phyloP scores from a whole-genome alignment of 2,797 vertebrate species.

The Sorex maritimensis region DNA sequence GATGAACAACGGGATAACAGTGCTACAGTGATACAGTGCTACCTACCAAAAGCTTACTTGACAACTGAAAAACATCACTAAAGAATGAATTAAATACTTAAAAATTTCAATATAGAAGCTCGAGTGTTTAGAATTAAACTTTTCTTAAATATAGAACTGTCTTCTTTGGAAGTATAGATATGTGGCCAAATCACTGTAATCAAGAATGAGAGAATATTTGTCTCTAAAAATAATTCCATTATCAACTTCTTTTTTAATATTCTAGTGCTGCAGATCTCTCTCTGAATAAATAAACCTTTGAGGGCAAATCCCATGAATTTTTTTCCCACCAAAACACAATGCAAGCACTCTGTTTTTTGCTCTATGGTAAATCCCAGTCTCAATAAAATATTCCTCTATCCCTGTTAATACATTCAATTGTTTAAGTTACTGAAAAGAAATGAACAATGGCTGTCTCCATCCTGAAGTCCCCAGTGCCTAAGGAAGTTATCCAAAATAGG shows the following conservation, averaged over 20 bases:
- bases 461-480: background rate
- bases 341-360: background rate
- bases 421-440: slow-evolving; percentile 29
- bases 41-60: background rate
- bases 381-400: background rate
- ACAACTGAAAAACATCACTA: slow-evolving; percentile 12
- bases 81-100: slow-evolving; percentile 42
- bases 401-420: background rate
- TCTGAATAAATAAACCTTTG: background rate
- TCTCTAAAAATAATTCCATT: background rate
- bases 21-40: too few relatives aligned
- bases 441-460: background rate
- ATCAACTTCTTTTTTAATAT: slow-evolving; percentile 33
- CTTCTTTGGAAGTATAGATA: background rate
- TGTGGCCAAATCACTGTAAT: background rate
- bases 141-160: background rate
- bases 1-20: too few relatives aligned
- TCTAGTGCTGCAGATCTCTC: background rate
- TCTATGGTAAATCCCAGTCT: background rate
- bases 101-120: slow-evolving; percentile 1
- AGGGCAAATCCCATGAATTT: slow-evolving; percentile 43
- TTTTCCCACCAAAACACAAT: background rate
- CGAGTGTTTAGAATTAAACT: background rate
- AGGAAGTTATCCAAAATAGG: slow-evolving; percentile 22
- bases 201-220: background rate